Evolutionary conservation across 2,113 vertebrate species (phyloP), one percentile per base, ranked within the genome.

Genomic region (Leucopsar rothschildi): DNA sequence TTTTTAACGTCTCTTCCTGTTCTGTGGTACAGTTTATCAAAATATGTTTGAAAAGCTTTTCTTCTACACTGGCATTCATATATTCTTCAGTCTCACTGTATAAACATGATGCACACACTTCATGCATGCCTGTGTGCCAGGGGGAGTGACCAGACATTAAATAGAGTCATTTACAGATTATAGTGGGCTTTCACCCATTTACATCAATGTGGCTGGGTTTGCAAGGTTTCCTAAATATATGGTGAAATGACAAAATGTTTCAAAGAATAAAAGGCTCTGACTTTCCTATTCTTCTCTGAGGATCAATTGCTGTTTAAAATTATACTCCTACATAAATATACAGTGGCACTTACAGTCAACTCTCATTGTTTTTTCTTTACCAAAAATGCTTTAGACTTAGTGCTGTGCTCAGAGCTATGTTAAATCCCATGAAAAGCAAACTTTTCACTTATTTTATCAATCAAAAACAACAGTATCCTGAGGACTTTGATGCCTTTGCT

Each of bases 371-470:
- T 65, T 37, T 90, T 88, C 63, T 83, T 90, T 63, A n/a, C 80
- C 59, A 87, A 90, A 94, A 84, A 28, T 85, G 22, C 24, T 45
- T 55, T 86, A 35, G 90, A 69, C 31, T 81, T 82, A 83, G 25
- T 79, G 47, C 92, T 93, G 50, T 86, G 52, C 47, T 95, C 83
- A 88, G 50, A 52, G n/a, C 88, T 95, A n/a, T 96, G 82, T 76
- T 77, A 78, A 96, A 96, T 89, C 68, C 31, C 50, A 31, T 78
- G 35, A 28, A 90, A 96, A 93, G 52, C 40, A 89, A 13, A 79
- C 28, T 61, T 89, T 82, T 29, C 4, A 53, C 39, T 45, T 84
- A 71, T 57, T 91, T 92, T 91, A 29, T 92, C 64, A 50, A 52
- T 71, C 22, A 29, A 81, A 82, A 95, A 76, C 45, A 96, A 47